These are phyloP conservation scores for Catagonus wagneri DNA, from an alignment of 2,113 vertebrate species.

Conservation along the genomic window DNA sequence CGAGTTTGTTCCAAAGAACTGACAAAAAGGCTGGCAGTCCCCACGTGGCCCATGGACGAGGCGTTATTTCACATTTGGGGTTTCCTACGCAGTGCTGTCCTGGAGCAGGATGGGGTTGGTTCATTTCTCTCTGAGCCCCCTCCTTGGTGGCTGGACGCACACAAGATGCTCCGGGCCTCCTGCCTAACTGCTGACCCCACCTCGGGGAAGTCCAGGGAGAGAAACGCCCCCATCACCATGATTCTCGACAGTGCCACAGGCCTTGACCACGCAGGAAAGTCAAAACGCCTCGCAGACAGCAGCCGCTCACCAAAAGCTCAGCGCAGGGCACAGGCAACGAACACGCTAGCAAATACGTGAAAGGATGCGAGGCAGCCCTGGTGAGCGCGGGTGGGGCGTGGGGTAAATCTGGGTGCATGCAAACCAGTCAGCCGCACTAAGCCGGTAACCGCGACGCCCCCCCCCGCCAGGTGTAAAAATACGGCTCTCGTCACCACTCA, in stretches of 20 bases:
- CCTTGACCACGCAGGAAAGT: not conserved
- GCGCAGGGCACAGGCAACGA: too few relatives aligned
- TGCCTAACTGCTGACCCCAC: not conserved
- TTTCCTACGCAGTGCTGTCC: not conserved
- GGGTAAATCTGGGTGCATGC: not conserved
- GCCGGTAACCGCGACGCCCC: too few relatives aligned
- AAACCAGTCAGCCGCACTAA: not conserved
- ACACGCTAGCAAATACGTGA: not conserved
- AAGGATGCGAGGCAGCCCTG: not conserved
- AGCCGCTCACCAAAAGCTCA: not conserved
- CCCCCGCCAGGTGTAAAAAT: not conserved
- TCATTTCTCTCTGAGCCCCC: not conserved
- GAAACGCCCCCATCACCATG: not conserved
- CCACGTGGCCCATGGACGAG: not conserved
- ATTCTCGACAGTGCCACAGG: not conserved
- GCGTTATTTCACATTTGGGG: not conserved
- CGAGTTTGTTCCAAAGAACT: not conserved
- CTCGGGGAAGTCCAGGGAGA: not conserved
- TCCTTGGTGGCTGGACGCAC: too few relatives aligned
- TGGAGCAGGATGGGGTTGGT: not conserved
- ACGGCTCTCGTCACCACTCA: not conserved
- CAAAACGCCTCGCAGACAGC: not conserved
- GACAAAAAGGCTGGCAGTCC: not conserved
- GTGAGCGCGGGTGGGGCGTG: not conserved
- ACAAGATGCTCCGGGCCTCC: not conserved